Evolutionary conservation across 2,888 invertebrate species (phyloP).

Genomic region (Rhagonycha fulva): DNA sequence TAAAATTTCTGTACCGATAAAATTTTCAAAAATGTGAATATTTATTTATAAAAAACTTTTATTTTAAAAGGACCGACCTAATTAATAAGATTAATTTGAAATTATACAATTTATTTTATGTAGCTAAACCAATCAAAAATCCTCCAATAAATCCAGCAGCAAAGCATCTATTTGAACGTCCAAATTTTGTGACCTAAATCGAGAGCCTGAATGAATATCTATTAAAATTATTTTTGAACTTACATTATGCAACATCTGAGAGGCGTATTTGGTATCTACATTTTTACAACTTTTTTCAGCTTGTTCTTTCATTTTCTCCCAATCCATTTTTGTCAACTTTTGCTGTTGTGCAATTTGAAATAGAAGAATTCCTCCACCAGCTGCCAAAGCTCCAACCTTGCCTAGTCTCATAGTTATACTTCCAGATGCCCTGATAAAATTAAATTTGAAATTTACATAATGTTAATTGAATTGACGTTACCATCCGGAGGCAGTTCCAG

Average conservation of each 20-base stretch:
- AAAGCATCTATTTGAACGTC: conserved; percentile 71
- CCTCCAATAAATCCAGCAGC: conserved; percentile 84
- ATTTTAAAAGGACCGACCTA: background rate
- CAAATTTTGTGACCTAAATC: conserved; percentile 71
- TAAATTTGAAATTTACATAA: background rate
- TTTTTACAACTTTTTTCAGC: conserved; percentile 76
- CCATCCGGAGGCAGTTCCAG: conserved; percentile 12
- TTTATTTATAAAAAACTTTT: background rate
- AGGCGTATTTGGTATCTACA: conserved; percentile 69
- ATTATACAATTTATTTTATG: conserved; percentile 38
- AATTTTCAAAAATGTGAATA: too few relatives aligned
- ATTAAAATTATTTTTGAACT: conserved; percentile 36
- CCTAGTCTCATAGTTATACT: conserved; percentile 84
- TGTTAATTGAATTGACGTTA: background rate
- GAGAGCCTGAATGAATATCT: background rate
- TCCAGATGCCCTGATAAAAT: conserved; percentile 58
- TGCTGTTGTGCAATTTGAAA: conserved; percentile 84
- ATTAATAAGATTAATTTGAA: background rate
- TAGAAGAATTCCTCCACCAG: conserved; percentile 83
- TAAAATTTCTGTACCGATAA: too few relatives aligned
- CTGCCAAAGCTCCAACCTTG: conserved; percentile 80
- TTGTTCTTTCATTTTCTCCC: conserved; percentile 79
- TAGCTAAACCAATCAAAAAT: conserved; percentile 79
- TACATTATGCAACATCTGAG: conserved; percentile 75
- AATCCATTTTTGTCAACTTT: conserved; percentile 83